phyloP scores from a whole-genome alignment of 2,888 invertebrate genomes.

The Calliopum simillimum region DNA sequence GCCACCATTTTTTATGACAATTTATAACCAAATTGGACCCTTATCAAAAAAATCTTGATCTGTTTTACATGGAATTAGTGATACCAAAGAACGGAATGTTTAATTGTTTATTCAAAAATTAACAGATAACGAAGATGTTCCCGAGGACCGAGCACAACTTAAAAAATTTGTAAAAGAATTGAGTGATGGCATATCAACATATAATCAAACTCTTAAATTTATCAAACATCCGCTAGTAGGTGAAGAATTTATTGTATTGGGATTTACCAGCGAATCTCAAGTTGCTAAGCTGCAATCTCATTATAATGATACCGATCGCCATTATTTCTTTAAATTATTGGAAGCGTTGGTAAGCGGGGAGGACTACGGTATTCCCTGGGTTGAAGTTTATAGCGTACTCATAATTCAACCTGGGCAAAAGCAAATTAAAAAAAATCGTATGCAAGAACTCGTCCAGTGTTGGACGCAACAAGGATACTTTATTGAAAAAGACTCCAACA shows the following conservation, averaged over 20 bases:
- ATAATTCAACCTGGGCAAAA: conserved; percentile 45
- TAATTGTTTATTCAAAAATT: not conserved
- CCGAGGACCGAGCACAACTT: conserved; percentile 36
- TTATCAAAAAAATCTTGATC: no score
- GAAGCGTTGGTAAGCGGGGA: conserved; percentile 47
- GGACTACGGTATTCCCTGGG: conserved; percentile 50
- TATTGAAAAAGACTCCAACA: conserved; percentile 45
- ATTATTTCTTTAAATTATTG: conserved; percentile 52
- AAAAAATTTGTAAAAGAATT: conserved; percentile 47
- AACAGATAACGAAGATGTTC: conserved; percentile 45
- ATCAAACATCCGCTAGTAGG: conserved; percentile 51
- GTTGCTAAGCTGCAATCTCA: conserved; percentile 48
- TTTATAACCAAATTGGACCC: no score
- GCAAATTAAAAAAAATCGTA: conserved; percentile 50
- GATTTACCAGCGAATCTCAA: conserved; percentile 46
- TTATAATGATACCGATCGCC: conserved; percentile 50
- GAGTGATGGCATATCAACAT: conserved; percentile 45
- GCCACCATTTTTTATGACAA: no score
- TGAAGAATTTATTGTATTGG: conserved; percentile 53
- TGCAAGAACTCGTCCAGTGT: conserved; percentile 48
- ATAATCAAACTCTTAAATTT: conserved; percentile 51
- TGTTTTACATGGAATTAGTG: no score
- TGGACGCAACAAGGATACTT: conserved; percentile 56
- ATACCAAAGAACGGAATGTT: not conserved
- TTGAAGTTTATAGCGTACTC: conserved; percentile 48